Evolutionary conservation across 2,113 vertebrate species (phyloP).

Genomic region (Clinocottus analis): DNA sequence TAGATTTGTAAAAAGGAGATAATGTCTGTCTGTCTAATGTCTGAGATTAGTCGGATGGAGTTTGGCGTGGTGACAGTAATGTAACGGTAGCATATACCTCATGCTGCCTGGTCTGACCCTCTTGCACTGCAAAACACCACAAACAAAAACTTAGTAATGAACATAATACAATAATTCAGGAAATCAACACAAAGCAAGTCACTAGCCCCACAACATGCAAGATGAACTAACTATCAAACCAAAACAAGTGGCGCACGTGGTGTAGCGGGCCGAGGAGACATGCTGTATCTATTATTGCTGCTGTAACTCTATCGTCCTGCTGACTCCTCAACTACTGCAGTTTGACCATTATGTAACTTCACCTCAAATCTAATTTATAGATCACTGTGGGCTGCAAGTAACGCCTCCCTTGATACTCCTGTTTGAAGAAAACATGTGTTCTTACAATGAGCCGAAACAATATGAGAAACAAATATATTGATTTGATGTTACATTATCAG

Average conservation of each 20-base stretch:
- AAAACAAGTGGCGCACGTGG: constrained; percentile 26
- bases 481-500: neutral
- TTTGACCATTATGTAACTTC: neutral
- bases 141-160: constrained; percentile 67
- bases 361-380: neutral
- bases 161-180: constrained; percentile 50
- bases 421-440: neutral
- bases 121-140: constrained; percentile 50
- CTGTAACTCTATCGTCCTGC: constrained; percentile 8
- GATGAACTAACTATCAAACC: constrained; percentile 2
- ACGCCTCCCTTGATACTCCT: neutral
- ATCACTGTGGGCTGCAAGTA: neutral
- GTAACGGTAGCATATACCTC: constrained; percentile 24
- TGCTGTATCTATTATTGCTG: constrained; percentile 30
- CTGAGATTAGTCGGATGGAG: neutral
- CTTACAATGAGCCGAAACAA: neutral
- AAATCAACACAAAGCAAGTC: constrained; percentile 37
- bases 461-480: neutral
- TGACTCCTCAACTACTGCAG: neutral
- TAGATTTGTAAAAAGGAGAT: constrained; percentile 30
- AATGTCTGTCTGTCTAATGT: constrained; percentile 30
- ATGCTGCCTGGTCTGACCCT: constrained; percentile 49
- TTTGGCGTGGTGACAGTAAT: constrained; percentile 38
- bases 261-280: constrained; percentile 56
- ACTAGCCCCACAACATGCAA: constrained; percentile 14